phyloP scores from a whole-genome alignment of 1,140 invertebrate species.

The Drosophila pachea region DNA sequence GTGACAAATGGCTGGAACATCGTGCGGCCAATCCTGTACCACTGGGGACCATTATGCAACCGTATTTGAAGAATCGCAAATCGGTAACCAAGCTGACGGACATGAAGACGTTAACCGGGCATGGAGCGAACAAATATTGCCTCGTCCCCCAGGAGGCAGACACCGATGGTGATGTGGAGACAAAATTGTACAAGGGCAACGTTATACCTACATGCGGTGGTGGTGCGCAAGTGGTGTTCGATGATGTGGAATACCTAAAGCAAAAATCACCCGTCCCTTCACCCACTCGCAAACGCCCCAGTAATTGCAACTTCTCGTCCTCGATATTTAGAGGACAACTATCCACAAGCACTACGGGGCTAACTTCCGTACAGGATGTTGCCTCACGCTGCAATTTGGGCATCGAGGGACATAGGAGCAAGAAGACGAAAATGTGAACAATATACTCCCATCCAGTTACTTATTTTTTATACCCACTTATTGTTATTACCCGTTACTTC shows the following conservation, averaged over 20 bases:
- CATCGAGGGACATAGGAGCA: conserved; percentile 75
- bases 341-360: conserved; percentile 43
- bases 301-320: conserved; percentile 54
- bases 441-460: not conserved
- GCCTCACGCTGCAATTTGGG: conserved; percentile 72
- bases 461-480: conserved; percentile 24
- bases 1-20: conserved; percentile 94
- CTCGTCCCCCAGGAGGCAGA: conserved; percentile 94
- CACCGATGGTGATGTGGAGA: conserved; percentile 94
- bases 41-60: conserved; percentile 92
- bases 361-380: conserved; percentile 61
- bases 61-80: conserved; percentile 88
- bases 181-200: conserved; percentile 95
- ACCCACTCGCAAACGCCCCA: conserved; percentile 72
- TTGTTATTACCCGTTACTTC: too few species aligned
- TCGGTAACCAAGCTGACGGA: conserved; percentile 89
- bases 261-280: conserved; percentile 87
- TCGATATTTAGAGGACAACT: conserved; percentile 50
- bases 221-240: conserved; percentile 96
- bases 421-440: conserved; percentile 68
- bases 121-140: conserved; percentile 92
- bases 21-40: conserved; percentile 86
- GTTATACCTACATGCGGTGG: conserved; percentile 94
- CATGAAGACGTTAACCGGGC: conserved; percentile 85
- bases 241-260: conserved; percentile 94